phyloP scores from a whole-genome alignment of 2,113 vertebrate species.

The Hippocampus comes region DNA sequence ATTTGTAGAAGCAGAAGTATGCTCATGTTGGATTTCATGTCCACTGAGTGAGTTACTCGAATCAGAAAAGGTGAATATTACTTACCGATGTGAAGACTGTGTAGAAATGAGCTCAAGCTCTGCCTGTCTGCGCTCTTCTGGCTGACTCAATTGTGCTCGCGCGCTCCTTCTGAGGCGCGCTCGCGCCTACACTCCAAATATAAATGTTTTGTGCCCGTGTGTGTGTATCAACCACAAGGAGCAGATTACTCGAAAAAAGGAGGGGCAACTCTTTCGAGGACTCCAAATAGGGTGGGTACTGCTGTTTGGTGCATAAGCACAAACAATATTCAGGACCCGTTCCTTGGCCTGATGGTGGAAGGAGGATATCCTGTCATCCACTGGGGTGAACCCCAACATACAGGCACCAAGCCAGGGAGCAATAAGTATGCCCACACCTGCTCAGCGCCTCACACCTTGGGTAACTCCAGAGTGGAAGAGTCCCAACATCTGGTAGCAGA shows the following conservation, averaged over 20 bases:
- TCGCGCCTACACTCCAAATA: not conserved
- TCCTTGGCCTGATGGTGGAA: too few relatives aligned
- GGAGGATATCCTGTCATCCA: too few relatives aligned
- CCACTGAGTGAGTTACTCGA: not conserved
- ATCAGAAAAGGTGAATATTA: not conserved
- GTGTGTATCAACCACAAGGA: not conserved
- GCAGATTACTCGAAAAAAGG: not conserved
- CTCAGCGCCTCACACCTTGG: too few relatives aligned
- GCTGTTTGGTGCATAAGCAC: too few relatives aligned
- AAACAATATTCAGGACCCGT: too few relatives aligned
- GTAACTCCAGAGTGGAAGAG: too few relatives aligned
- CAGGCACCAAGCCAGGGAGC: too few relatives aligned
- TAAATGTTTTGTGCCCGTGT: not conserved
- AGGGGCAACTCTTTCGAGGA: too few relatives aligned
- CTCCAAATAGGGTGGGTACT: too few relatives aligned
- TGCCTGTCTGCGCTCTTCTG: conserved; percentile 3
- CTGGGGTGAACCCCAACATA: too few relatives aligned
- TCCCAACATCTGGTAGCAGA: too few relatives aligned
- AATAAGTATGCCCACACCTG: too few relatives aligned
- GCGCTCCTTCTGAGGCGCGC: not conserved
- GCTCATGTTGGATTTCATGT: not conserved
- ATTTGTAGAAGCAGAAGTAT: not conserved
- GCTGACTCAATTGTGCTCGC: not conserved
- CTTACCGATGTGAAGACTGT: conserved; percentile 34
- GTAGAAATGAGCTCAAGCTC: not conserved